Conservation (phyloP, 2,113 vertebrate genomes). For the Neodontobutis hainanensis region DNA sequence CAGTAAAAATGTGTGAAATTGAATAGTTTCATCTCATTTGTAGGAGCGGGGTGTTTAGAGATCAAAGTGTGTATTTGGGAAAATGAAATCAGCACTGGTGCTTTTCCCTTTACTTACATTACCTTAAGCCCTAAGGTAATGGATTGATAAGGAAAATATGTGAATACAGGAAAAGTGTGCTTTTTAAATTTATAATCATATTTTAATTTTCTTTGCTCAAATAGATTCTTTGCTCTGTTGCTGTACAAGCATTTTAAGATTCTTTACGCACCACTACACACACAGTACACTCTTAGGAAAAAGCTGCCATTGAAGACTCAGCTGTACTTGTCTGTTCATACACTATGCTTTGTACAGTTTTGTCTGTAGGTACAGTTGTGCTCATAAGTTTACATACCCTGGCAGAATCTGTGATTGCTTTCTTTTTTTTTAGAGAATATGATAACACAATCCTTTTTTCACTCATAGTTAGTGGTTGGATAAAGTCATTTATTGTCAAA, state of each 20-base stretch:
- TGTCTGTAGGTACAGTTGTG: too few species aligned
- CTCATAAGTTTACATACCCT: too few species aligned
- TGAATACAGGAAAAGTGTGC: conserved; percentile 29
- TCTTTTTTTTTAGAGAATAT: too few species aligned
- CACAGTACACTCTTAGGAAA: background rate
- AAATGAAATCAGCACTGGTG: conserved; percentile 52
- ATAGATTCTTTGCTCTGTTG: conserved; percentile 33
- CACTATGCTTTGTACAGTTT: too few species aligned
- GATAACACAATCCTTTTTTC: too few species aligned
- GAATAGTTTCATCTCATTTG: conserved; percentile 74
- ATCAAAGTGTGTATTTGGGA: conserved; percentile 66
- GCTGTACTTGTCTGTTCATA: too few species aligned
- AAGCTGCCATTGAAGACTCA: too few species aligned
- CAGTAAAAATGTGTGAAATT: conserved; percentile 74
- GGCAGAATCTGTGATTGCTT: too few species aligned
- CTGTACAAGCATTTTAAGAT: conserved; percentile 35
- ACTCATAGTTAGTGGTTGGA: too few species aligned
- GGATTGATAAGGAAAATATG: conserved; percentile 42
- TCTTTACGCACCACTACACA: background rate
- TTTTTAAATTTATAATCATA: conserved; percentile 40
- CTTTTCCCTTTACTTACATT: conserved; percentile 29
- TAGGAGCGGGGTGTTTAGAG: conserved; percentile 56
- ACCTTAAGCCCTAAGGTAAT: conserved; percentile 57
- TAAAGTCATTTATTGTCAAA: too few species aligned
- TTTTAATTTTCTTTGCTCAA: conserved; percentile 48